Evolutionary conservation across 1,140 invertebrate species (phyloP).

Genomic region (Cotesia glomerata): DNA sequence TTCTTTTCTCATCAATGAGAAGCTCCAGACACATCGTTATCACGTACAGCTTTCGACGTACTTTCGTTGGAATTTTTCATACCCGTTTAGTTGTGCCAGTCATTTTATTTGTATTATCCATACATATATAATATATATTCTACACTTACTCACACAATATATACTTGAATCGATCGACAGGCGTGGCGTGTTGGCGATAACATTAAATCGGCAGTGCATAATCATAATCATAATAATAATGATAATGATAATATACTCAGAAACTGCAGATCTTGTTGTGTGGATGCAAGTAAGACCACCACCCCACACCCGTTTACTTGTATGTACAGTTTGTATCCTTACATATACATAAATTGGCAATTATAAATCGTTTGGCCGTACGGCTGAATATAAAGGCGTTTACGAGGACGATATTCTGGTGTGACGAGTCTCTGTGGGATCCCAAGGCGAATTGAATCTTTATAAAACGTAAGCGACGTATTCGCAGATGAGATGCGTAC

Average conservation of each 20-base stretch:
- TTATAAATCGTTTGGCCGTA: neutral
- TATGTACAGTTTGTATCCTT: neutral
- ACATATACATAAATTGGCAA: neutral
- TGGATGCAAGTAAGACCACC: too few relatives aligned
- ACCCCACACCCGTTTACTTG: neutral
- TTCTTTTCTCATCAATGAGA: neutral
- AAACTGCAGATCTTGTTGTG: too few relatives aligned
- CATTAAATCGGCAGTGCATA: slow-evolving; percentile 24
- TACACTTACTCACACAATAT: neutral
- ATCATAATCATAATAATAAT: neutral
- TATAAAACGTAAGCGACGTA: slow-evolving; percentile 30
- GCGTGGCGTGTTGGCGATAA: slow-evolving; percentile 29
- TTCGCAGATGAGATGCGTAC: neutral
- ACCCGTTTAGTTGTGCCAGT: neutral
- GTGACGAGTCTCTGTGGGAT: slow-evolving; percentile 31
- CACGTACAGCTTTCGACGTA: neutral
- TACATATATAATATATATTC: too few relatives aligned
- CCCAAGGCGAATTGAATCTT: slow-evolving; percentile 37
- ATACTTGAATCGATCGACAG: slow-evolving; percentile 22
- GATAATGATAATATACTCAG: too few relatives aligned
- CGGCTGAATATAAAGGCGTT: neutral
- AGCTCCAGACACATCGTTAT: slow-evolving; percentile 1
- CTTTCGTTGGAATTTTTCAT: neutral
- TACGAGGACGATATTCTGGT: slow-evolving; percentile 18
- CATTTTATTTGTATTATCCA: too few relatives aligned